These are phyloP conservation scores for Ridgeia piscesae DNA, from an alignment of 1,140 invertebrate genomes.

Conservation along the genomic window DNA sequence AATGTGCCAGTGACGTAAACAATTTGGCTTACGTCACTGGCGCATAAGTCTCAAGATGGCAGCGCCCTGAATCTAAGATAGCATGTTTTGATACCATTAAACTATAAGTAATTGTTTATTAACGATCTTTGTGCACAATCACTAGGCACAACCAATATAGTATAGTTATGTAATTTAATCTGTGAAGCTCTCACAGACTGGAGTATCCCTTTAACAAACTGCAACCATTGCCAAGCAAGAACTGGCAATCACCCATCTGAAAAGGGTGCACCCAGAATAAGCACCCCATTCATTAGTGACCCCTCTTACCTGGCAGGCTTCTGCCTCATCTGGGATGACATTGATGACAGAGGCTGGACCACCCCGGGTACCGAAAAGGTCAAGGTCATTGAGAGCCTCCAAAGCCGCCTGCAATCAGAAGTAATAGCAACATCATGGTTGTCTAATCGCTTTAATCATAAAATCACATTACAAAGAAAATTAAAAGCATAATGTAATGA, in stretches of 20 bases:
- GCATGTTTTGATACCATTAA: no score
- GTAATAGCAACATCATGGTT: constrained; percentile 54
- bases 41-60: no score
- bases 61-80: no score
- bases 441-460: neutral
- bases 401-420: constrained; percentile 70
- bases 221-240: neutral
- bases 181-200: no score
- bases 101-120: no score
- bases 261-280: neutral
- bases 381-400: constrained; percentile 97
- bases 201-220: no score
- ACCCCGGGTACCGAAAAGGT: constrained; percentile 95
- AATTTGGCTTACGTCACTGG: no score
- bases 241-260: neutral
- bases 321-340: constrained; percentile 96
- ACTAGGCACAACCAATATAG: no score
- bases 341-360: constrained; percentile 95
- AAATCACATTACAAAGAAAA: neutral
- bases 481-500: no score
- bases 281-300: neutral
- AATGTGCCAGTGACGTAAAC: no score
- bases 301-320: constrained; percentile 77
- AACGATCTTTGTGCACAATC: no score
- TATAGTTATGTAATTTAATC: no score